Percentiles rank a stretch among this genome's conserved stretches.
phyloP scores from a whole-genome alignment of 2,113 vertebrate species.

The Tylochromis polylepis region DNA sequence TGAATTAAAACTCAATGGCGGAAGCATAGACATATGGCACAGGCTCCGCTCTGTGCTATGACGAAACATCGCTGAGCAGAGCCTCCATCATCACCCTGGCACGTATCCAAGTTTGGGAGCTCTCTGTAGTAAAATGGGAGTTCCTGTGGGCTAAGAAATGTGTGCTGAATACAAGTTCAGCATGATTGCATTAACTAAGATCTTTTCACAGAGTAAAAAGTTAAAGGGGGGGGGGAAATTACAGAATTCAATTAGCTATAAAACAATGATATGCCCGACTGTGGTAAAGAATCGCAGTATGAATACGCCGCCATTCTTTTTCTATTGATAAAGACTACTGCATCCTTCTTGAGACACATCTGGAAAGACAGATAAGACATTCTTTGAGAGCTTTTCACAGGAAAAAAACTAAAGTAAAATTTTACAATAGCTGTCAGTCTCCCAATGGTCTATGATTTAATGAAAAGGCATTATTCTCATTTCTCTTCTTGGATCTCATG shows the following conservation, averaged over 20 bases:
- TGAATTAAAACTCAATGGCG: conserved; percentile 10
- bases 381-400: conserved; percentile 1
- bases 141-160: conserved; percentile 49
- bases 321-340: conserved; percentile 22
- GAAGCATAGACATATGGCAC: conserved; percentile 30
- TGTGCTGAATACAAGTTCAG: conserved; percentile 26
- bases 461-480: neutral
- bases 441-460: neutral
- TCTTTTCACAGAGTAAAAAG: conserved; percentile 11
- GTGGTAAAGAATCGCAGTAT: neutral
- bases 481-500: neutral
- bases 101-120: conserved; percentile 36
- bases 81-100: conserved; percentile 44
- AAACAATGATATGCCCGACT: conserved; percentile 26
- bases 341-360: conserved; percentile 36
- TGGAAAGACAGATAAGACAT: conserved; percentile 44
- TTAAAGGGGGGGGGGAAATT: conserved; percentile 8
- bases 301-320: neutral
- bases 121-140: conserved; percentile 39
- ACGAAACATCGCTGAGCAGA: conserved; percentile 20
- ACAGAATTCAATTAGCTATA: conserved; percentile 39
- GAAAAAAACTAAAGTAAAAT: neutral
- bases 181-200: conserved; percentile 37
- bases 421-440: conserved; percentile 40
- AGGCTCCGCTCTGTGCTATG: neutral